Percentiles rank a stretch among this genome's conserved stretches.
These are phyloP conservation scores for Zootoca vivipara DNA, from an alignment of 2,113 vertebrate species.

Conservation along the genomic window DNA sequence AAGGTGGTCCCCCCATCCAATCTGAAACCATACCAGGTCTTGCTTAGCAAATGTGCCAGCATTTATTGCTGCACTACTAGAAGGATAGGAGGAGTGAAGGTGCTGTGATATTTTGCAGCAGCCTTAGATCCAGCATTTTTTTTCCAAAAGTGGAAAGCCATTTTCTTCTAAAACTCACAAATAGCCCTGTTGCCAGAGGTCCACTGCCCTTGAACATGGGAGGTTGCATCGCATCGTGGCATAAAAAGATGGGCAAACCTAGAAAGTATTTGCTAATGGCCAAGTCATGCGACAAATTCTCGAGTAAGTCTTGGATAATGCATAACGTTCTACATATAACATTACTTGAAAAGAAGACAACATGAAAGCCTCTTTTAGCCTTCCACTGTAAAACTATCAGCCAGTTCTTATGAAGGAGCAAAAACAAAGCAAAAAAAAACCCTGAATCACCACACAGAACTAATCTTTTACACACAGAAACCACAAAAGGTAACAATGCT, in stretches of 20 bases:
- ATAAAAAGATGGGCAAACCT: background rate
- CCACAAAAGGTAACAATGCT: conserved; percentile 31
- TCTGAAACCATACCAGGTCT: too few relatives aligned
- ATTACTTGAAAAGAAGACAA: conserved; percentile 14
- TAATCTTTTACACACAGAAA: conserved; percentile 39
- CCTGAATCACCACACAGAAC: conserved; percentile 41
- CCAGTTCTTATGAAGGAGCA: conserved; percentile 40
- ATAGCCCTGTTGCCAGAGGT: background rate
- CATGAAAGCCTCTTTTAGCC: conserved; percentile 23
- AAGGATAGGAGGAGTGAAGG: too few relatives aligned
- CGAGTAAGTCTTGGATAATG: background rate
- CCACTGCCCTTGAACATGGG: background rate
- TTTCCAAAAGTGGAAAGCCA: background rate
- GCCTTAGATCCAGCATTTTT: background rate
- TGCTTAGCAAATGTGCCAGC: too few relatives aligned
- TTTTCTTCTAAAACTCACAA: background rate
- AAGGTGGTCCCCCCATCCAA: too few relatives aligned
- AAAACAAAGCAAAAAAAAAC: conserved; percentile 24
- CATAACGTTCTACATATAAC: conserved; percentile 1
- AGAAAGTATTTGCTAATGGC: background rate
- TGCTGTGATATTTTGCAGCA: background rate
- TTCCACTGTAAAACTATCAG: background rate
- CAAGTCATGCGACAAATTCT: background rate
- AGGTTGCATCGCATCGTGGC: background rate
- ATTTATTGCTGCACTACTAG: too few relatives aligned